Base-by-base conservation (phyloP, 2,888 invertebrate genomes). In the Galerucella calmariensis region DNA sequence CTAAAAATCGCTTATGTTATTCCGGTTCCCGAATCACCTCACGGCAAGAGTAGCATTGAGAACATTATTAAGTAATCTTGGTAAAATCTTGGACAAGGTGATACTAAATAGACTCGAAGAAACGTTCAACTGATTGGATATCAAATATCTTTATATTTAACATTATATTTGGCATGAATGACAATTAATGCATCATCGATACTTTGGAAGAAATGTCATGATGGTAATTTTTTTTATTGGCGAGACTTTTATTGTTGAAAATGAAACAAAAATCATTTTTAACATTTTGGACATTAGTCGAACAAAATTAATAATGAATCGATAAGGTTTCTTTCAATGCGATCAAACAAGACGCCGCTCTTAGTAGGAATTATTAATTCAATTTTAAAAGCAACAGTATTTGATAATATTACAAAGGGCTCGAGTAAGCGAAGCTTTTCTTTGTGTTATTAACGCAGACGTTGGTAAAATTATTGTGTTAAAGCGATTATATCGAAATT, bases 401-500 rank as follows among this genome's bases (percentile, higher is more conserved):
- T 41, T 41, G 9, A 41, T 62, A 62, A 41, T 16, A 62, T 41
- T 35, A 62, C 62, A 62, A 62, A 62, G 62, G 41, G n/a, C 62
- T 41, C 41, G 14, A 62, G 59, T 14, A 14, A 59, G 24, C 59
- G 59, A 59, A 11, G 35, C 14, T 62, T 62, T 62, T 62, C 62
- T 62, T 62, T 62, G 62, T 41, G 41, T 41, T n/a, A 62, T 62
- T 62, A 62, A 62, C 62, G 35, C 41, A 16, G 56, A 56, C 16
- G 16, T 56, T 20, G 56, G 56, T 56, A 56, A 56, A 56, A 56
- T 56, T 56, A 56, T 56, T 20, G 56, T 16, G 62, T 41, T 62
- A 62, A 11, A 41, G 62, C 62, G 35, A 62, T 62, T 62, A 62
- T 62, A 41, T 62, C 62, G 16, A 62, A 62, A 62, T 62, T 62